Evolutionary conservation across 2,113 vertebrate genomes (phyloP).

Genomic region (Nibea albiflora): DNA sequence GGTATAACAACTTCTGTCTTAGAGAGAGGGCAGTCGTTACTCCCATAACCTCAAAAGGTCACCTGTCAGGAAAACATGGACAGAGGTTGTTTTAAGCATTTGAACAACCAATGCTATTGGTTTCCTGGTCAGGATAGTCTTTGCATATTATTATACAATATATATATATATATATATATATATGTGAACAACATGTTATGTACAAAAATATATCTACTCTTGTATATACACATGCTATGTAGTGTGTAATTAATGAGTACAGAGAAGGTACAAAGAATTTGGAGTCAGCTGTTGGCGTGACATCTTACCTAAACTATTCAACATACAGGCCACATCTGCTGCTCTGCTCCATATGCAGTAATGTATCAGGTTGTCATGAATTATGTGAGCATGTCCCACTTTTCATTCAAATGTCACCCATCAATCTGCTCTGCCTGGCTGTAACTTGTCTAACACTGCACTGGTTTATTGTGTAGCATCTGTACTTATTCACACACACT

Average conservation of each 20-base stretch:
- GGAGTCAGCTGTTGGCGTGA: background rate
- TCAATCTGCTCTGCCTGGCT: conserved; percentile 1
- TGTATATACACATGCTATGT: too few species aligned
- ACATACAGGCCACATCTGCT: background rate
- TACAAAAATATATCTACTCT: background rate
- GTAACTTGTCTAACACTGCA: background rate
- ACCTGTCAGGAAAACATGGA: conserved; percentile 14
- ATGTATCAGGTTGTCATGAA: background rate
- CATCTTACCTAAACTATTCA: too few species aligned
- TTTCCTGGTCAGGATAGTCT: background rate
- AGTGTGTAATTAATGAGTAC: background rate
- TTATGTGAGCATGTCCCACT: background rate
- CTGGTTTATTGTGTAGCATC: background rate
- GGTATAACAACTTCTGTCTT: background rate
- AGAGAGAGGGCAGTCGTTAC: background rate
- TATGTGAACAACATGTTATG: background rate
- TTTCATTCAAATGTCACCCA: conserved; percentile 4
- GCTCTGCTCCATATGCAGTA: background rate
- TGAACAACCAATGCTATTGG: background rate
- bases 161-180: too few species aligned
- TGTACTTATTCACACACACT: background rate
- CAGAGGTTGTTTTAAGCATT: conserved; percentile 10
- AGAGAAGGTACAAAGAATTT: conserved; percentile 13
- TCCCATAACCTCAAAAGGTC: conserved; percentile 2
- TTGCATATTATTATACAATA: background rate